Conservation (phyloP, 1,140 invertebrate species). For the Telenomus remus region DNA sequence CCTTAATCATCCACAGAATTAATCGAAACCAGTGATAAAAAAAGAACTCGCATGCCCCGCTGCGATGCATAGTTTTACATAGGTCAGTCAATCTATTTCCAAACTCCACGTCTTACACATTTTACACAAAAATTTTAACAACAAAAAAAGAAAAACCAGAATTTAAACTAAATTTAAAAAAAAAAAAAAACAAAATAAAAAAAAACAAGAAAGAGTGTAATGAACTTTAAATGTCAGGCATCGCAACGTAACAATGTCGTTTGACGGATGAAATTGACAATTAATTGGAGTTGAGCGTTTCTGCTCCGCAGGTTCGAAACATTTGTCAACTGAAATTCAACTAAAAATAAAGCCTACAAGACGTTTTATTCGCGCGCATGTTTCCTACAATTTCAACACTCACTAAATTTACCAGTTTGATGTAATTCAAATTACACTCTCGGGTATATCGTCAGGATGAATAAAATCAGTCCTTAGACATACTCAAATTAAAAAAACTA, state of each 20-base stretch:
- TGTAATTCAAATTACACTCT: not conserved
- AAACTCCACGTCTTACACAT: not conserved
- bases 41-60: not conserved
- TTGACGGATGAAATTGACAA: not conserved
- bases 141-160: too few relatives aligned
- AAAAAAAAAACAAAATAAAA: not conserved
- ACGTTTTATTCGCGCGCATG: not conserved
- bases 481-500: not conserved
- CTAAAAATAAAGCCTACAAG: not conserved
- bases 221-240: conserved; percentile 1
- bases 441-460: not conserved
- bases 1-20: conserved; percentile 4
- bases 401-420: not conserved
- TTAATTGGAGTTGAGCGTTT: not conserved
- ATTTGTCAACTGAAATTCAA: not conserved
- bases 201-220: not conserved
- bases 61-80: not conserved
- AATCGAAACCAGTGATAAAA: conserved; percentile 1
- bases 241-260: not conserved
- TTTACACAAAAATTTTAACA: too few relatives aligned
- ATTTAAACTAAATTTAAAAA: too few relatives aligned
- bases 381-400: not conserved
- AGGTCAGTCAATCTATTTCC: not conserved
- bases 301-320: not conserved
- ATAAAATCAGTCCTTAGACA: not conserved